Evolutionary conservation across 2,797 vertebrate species (phyloP).

Genomic region (Manis pentadactyla): DNA sequence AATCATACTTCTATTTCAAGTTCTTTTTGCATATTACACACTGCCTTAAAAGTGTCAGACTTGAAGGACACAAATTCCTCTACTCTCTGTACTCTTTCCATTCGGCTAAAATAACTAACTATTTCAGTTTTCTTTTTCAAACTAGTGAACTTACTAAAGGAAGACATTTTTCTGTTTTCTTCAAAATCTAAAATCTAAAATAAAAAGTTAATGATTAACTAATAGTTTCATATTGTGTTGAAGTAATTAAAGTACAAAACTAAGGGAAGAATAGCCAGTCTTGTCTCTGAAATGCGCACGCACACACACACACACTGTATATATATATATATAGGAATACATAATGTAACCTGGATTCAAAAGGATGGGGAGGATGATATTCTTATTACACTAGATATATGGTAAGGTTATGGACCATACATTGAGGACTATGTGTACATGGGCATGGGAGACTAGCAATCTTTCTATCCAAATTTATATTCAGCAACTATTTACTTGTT

Average conservation of each 20-base stretch:
- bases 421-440: neutral
- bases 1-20: neutral
- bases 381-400: neutral
- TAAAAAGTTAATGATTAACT: neutral
- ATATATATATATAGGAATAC: neutral
- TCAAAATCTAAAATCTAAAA: neutral
- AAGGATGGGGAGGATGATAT: neutral
- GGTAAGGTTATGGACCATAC: neutral
- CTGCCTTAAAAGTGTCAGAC: neutral
- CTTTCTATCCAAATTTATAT: neutral
- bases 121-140: neutral
- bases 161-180: neutral
- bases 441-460: neutral
- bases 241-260: neutral
- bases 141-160: neutral
- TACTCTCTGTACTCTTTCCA: neutral
- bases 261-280: fast-evolving
- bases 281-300: neutral
- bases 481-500: neutral
- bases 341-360: neutral
- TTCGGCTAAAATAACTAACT: neutral
- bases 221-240: neutral
- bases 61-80: neutral
- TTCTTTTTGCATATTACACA: neutral
- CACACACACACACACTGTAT: too few species aligned